These are phyloP conservation scores for Arvicanthis niloticus DNA, from an alignment of 2,113 vertebrate genomes.

Conservation along the genomic window DNA sequence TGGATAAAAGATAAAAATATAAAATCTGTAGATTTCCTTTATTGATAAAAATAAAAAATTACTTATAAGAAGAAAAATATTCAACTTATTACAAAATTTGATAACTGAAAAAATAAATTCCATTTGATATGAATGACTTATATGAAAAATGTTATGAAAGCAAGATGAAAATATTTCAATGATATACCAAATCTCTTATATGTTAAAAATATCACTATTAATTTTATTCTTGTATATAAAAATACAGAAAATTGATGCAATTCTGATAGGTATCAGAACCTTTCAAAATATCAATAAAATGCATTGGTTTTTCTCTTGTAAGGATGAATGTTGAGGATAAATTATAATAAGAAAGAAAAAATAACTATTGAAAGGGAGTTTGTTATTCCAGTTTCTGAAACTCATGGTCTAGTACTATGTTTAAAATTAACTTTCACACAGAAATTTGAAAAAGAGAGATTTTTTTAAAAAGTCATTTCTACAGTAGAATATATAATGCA, in stretches of 20 bases:
- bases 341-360: not conserved
- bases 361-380: not conserved
- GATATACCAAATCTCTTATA: constrained; percentile 28
- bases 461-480: constrained; percentile 36
- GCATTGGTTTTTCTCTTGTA: constrained; percentile 47
- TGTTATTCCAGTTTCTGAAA: constrained; percentile 53
- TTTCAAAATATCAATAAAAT: constrained; percentile 27
- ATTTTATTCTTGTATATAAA: constrained; percentile 10
- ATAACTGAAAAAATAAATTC: constrained; percentile 55
- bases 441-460: constrained; percentile 37
- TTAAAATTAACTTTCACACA: constrained; percentile 50
- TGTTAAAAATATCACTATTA: constrained; percentile 57
- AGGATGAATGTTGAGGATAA: constrained; percentile 8
- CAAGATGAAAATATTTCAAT: constrained; percentile 51
- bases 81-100: constrained; percentile 31
- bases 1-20: constrained; percentile 51
- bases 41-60: constrained; percentile 47
- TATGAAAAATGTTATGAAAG: constrained; percentile 55
- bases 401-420: not conserved
- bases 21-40: constrained; percentile 22
- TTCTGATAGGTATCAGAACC: not conserved
- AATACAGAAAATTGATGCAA: constrained; percentile 51
- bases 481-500: constrained; percentile 20
- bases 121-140: not conserved
- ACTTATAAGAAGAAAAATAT: constrained; percentile 31